Conservation (phyloP, 2,888 invertebrate species). For the Clepsis dumicolana region DNA sequence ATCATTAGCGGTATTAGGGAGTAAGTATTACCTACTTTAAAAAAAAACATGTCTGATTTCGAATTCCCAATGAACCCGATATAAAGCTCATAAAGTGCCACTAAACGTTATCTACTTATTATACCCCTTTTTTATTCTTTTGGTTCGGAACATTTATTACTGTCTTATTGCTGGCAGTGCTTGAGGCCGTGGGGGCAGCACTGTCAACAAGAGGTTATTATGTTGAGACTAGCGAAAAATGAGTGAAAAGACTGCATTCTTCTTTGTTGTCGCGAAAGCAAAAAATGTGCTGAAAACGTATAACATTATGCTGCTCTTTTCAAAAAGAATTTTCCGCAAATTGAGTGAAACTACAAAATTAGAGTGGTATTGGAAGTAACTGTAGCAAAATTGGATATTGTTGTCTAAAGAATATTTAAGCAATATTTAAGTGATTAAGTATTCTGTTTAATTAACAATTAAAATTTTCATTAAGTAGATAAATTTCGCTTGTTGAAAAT, state of each 20-base stretch:
- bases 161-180: constrained; percentile 83
- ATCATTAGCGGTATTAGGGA: neutral
- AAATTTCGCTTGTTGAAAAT: too few species aligned
- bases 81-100: constrained; percentile 74
- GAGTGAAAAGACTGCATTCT: constrained; percentile 74
- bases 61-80: constrained; percentile 60
- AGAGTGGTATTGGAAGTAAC: neutral
- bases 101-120: constrained; percentile 82
- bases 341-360: neutral
- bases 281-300: constrained; percentile 33
- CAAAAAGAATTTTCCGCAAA: neutral
- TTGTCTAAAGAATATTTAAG: neutral
- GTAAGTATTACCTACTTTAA: too few species aligned
- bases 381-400: neutral
- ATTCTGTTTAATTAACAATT: neutral
- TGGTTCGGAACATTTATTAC: constrained; percentile 84
- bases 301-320: constrained; percentile 28
- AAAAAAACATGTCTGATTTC: constrained; percentile 52
- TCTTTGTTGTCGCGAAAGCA: constrained; percentile 60
- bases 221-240: constrained; percentile 81
- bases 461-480: too few species aligned
- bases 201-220: constrained; percentile 83
- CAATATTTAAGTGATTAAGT: neutral
- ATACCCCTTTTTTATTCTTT: constrained; percentile 75
- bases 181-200: constrained; percentile 69